Conservation (phyloP, 2,797 vertebrate genomes). For the Malurus leucopterus region DNA sequence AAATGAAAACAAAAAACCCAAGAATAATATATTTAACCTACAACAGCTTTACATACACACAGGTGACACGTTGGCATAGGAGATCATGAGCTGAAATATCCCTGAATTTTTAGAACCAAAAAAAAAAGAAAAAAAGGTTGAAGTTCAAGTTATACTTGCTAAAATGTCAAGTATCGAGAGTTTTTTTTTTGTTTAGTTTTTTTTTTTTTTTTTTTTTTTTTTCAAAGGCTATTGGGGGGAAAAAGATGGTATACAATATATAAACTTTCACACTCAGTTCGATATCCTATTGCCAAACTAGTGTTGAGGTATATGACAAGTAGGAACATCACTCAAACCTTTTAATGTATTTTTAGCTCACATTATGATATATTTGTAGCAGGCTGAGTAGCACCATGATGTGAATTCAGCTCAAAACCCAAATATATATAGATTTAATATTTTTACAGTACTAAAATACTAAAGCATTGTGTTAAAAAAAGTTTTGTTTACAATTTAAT, state of each 20-base stretch:
- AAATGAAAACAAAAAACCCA: background rate
- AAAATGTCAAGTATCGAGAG: constrained; percentile 82
- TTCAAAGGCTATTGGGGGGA: constrained; percentile 71
- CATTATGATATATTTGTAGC: constrained; percentile 88
- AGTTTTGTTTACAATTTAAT: constrained; percentile 87
- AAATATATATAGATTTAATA: constrained; percentile 76
- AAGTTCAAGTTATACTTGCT: constrained; percentile 92
- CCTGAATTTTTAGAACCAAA: constrained; percentile 93
- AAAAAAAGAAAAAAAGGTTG: constrained; percentile 73
- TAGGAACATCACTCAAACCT: constrained; percentile 90
- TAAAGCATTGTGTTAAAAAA: constrained; percentile 86
- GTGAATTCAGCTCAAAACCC: constrained; percentile 85
- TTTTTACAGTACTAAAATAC: constrained; percentile 94
- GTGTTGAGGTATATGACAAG: constrained; percentile 98
- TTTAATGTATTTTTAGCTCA: constrained; percentile 83
- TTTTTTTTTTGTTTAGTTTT: constrained; percentile 55
- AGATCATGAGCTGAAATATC: constrained; percentile 88
- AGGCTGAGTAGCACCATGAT: constrained; percentile 97
- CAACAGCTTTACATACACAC: constrained; percentile 75
- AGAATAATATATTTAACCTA: constrained; percentile 75
- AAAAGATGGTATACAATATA: constrained; percentile 78
- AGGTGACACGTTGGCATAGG: constrained; percentile 80
- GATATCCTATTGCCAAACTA: constrained; percentile 94
- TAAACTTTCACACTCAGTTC: constrained; percentile 78
- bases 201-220: constrained; percentile 16